Conservation (phyloP, 2,113 vertebrate species). For the Columbina picui region DNA sequence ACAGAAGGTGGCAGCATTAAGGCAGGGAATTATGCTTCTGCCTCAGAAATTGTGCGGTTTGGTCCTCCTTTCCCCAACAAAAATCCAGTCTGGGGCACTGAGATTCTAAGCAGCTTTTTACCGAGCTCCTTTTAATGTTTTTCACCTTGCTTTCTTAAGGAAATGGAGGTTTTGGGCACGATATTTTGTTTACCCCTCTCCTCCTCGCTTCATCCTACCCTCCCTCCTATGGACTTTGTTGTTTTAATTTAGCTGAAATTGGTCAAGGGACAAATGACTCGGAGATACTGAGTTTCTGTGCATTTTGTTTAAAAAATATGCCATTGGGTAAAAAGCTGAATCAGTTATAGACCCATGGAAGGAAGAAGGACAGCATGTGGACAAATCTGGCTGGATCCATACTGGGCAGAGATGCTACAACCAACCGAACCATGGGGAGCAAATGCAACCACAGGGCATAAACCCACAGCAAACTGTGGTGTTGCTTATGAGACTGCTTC, state of each 20-base stretch:
- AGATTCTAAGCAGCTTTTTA: accelerated
- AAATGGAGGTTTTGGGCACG: background rate
- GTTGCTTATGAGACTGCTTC: background rate
- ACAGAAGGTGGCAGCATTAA: background rate
- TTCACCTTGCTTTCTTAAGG: background rate
- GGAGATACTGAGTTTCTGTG: accelerated
- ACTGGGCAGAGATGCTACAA: background rate
- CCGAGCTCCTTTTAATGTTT: background rate
- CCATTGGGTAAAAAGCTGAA: background rate
- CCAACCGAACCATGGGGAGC: accelerated
- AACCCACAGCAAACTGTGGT: accelerated
- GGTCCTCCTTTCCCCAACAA: accelerated
- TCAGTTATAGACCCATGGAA: background rate
- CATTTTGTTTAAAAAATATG: background rate
- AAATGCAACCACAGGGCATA: background rate
- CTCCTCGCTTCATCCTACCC: accelerated
- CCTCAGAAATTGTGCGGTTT: background rate
- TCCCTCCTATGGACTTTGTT: background rate
- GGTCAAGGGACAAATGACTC: background rate
- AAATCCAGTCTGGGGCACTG: background rate
- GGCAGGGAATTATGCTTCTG: background rate
- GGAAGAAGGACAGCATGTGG: accelerated
- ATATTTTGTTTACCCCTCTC: accelerated
- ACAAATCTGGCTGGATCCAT: background rate
- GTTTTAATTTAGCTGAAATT: background rate